phyloP scores from a whole-genome alignment of 2,113 vertebrate genomes.

The Diglossa brunneiventris region DNA sequence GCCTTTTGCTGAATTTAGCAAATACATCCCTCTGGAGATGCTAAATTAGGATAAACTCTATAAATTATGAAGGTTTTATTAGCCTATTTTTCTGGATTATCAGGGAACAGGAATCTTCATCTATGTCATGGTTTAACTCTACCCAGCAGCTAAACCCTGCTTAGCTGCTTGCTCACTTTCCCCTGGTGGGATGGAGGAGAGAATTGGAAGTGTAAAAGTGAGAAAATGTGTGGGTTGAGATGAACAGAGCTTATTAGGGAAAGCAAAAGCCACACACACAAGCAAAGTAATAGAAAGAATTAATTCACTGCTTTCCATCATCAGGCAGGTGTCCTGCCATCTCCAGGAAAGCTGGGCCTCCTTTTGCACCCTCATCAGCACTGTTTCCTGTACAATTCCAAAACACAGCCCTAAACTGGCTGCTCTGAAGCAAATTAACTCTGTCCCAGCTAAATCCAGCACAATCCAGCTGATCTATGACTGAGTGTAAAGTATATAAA shows the following conservation, averaged over 20 bases:
- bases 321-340: not conserved
- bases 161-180: not conserved
- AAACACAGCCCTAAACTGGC: not conserved
- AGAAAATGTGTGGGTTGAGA: not conserved
- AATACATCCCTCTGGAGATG: not conserved
- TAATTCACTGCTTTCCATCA: not conserved
- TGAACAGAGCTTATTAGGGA: not conserved
- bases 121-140: not conserved
- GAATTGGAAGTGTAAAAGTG: not conserved
- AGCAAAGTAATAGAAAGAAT: not conserved
- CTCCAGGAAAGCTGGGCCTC: not conserved
- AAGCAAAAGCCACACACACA: not conserved
- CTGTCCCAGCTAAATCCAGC: not conserved
- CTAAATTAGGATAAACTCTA: not conserved
- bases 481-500: not conserved
- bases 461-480: not conserved
- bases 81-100: not conserved
- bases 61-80: not conserved
- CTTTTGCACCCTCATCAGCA: not conserved
- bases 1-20: not conserved
- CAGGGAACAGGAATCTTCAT: not conserved
- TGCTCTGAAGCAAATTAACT: not conserved
- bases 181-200: not conserved
- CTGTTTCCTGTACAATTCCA: not conserved
- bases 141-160: not conserved